A percentile compares a stretch with the other conserved stretches of the same genome.
These are phyloP conservation scores for Odontocolon sp. DNA, from an alignment of 2,888 invertebrate species.

Conservation along the genomic window DNA sequence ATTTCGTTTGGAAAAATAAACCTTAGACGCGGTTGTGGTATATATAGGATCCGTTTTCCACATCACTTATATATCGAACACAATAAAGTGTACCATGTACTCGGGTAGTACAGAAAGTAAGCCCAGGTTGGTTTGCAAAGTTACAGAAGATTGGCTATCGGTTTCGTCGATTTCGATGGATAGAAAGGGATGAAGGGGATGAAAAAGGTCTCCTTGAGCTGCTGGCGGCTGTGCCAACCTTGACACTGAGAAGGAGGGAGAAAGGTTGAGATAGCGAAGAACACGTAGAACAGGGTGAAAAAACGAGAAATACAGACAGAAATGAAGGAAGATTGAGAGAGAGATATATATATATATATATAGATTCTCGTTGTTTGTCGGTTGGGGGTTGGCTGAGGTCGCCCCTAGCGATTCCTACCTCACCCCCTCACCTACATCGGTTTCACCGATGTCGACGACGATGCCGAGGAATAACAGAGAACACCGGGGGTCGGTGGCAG, in stretches of 20 bases:
- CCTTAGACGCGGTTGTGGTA: too few species aligned
- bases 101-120: background rate
- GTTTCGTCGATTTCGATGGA: conserved; percentile 9
- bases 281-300: conserved; percentile 4
- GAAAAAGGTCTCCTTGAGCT: conserved; percentile 4
- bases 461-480: too few species aligned
- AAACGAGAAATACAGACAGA: conserved; percentile 15
- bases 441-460: too few species aligned
- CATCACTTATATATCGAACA: background rate
- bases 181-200: background rate
- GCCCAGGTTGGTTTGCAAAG: background rate
- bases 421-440: too few species aligned
- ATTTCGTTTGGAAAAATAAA: too few species aligned
- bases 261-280: background rate
- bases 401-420: conserved; percentile 24
- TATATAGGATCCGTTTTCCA: too few species aligned
- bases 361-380: conserved; percentile 30
- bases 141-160: conserved; percentile 17
- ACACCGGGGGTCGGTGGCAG: background rate
- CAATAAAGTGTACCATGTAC: background rate
- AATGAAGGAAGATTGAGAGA: background rate
- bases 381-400: conserved; percentile 37
- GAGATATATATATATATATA: too few species aligned
- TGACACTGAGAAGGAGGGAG: conserved; percentile 37
- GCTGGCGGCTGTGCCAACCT: conserved; percentile 42